Base-by-base conservation (phyloP, 2,888 invertebrate species). In the Thymelicus lineola region DNA sequence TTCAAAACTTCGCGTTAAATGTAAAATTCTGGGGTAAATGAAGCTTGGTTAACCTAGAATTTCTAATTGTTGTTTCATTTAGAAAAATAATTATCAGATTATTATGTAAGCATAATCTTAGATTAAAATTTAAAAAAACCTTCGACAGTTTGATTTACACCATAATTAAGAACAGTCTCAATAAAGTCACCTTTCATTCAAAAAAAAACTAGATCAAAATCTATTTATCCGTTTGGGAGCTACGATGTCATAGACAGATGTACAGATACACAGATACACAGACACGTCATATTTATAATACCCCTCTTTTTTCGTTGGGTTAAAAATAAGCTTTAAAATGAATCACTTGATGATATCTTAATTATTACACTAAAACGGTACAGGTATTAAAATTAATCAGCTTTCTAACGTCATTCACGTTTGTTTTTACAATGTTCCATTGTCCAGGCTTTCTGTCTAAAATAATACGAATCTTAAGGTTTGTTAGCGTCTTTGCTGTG, bases 311-410 rank as follows among this genome's bases (percentile, higher is more conserved):
- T n/a, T n/a, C n/a, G n/a, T n/a, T n/a, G n/a, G n/a, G n/a, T n/a
- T n/a, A n/a, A 20, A n/a, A 48, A 68, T 60, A 62, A 42, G 57
- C 17, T 36, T 15, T 35, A 12, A 17, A 63, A 57, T 53, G 67
- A 42, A 61, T 5, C 53, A 42, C n/a, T n/a, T 67, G 53, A 67
- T 67, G 53, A 61, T 61, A 67, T 67, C 60, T 60, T 61, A 61
- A 53, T 61, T 67, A 61, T 10, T 42, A 6, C 38, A 38, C 9
- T 7, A 38, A 7, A 38, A 38, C 36, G 38, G 38, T 38, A 9
- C 9, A 9, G 9, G 7, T 7, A 38, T 28, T 2, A 38, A 38
- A 38, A 38, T 38, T 7, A 38, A 38, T 38, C 38, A 7, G 1
- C 62, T 62, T 15, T 15, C n/a, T 36, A 57, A 69, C 9, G 63